Evolutionary conservation across 2,888 invertebrate species (phyloP).

Genomic region (Galerucella nymphaeae): DNA sequence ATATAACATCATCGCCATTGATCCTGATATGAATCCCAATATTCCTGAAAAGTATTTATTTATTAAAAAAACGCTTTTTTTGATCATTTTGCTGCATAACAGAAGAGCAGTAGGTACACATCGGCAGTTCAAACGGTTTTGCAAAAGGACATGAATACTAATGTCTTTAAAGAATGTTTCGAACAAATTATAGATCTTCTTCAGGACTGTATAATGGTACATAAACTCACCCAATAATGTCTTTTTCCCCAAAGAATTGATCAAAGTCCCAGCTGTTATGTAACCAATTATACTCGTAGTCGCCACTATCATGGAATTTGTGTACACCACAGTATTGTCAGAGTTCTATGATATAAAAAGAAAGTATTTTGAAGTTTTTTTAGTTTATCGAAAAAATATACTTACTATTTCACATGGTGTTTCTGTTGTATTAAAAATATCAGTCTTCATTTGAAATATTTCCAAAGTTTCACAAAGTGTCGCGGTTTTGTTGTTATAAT

Average conservation of each 20-base stretch:
- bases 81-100: not conserved
- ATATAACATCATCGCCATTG: conserved; percentile 47
- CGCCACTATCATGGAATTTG: conserved; percentile 52
- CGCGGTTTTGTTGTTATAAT: conserved; percentile 57
- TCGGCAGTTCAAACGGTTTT: no score
- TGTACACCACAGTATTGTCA: conserved; percentile 50
- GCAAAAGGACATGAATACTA: no score
- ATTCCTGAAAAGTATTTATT: conserved; percentile 43
- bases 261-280: conserved; percentile 49
- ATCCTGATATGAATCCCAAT: conserved; percentile 45
- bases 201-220: not conserved
- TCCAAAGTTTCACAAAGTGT: conserved; percentile 65
- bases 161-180: no score
- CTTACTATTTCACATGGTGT: conserved; percentile 47
- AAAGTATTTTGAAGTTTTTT: not conserved
- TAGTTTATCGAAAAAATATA: not conserved
- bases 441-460: conserved; percentile 61
- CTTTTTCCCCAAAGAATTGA: conserved; percentile 52
- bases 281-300: conserved; percentile 47
- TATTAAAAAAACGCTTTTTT: not conserved
- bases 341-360: conserved; percentile 46
- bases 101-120: not conserved
- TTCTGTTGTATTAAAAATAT: conserved; percentile 29
- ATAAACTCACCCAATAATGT: conserved; percentile 47
- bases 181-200: no score